Base-by-base conservation (phyloP, 2,113 vertebrate species). In the Halichoeres trimaculatus region DNA sequence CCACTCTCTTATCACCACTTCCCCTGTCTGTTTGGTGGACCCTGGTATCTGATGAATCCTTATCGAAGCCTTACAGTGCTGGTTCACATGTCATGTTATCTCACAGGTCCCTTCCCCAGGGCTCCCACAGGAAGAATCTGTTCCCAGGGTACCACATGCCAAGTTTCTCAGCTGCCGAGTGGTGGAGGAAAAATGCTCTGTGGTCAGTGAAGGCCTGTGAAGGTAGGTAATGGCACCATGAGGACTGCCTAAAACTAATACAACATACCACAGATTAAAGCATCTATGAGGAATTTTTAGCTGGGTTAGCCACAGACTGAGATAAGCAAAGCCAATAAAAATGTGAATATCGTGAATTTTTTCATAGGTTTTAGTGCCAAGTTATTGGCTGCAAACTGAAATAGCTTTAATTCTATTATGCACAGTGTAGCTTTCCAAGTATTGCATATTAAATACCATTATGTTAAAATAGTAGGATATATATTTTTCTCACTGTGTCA, bases 31-130 rank as follows among this genome's bases (percentile, higher is more conserved):
- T 88, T 94, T 89, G 75, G 88, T 90, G 75, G 88, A 84, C 74
- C 70, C 60, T 60, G 53, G 65, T 92, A 92, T 91, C 91, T 81
- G 91, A 92, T 92, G 70, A 83, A 78, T 63, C 66, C 83, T 90
- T 92, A 92, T 93, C 93, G 52, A 74, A 74, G 74, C 80, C 79
- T 62, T 89, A 81, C 90, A 93, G 88, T 82, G 74, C 81, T 88
- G 81, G 89, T 86, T 94, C 85, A 85, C 89, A 93, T 83, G 90
- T 93, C 88, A 88, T 59, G 93, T 94, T 95, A 93, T 95, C 89
- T 76, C 82, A 76, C 85, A 74, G 84, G 90, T 89, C 89, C 86
- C 86, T 92, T 95, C 90, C 93, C 89, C 58, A 47, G 82, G 64
- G 85, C 77, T 81, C 90, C 89, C 90, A 92, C 92, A 93, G 90